These are phyloP conservation scores for Lithodes maja DNA, from an alignment of 2,888 invertebrate species.

Conservation along the genomic window DNA sequence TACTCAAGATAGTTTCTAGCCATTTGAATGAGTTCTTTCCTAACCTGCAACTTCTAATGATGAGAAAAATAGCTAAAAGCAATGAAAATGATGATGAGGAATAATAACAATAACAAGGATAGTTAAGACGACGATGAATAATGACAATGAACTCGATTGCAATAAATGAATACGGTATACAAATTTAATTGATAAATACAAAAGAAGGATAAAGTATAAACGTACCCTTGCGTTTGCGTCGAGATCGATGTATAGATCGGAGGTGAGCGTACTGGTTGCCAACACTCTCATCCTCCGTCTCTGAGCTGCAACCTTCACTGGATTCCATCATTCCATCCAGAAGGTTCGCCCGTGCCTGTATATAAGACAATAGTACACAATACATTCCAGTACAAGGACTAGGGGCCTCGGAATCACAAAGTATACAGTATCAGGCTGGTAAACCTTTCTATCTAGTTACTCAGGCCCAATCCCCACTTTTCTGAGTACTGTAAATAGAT, in stretches of 20 bases:
- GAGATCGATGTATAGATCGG: conserved; percentile 55
- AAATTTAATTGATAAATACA: background rate
- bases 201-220: background rate
- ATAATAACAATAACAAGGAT: background rate
- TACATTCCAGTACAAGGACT: no score
- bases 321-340: conserved; percentile 86
- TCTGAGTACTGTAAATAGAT: no score
- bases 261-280: conserved; percentile 55
- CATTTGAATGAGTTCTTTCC: no score
- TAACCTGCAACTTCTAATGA: no score
- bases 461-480: no score
- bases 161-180: background rate
- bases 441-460: no score
- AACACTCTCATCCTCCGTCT: conserved; percentile 55
- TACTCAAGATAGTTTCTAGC: no score
- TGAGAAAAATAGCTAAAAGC: no score
- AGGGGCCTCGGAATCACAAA: no score
- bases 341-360: conserved; percentile 84
- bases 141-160: background rate
- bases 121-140: background rate
- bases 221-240: conserved; percentile 66
- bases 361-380: no score
- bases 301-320: conserved; percentile 77
- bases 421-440: no score
- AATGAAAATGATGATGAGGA: no score